These are phyloP conservation scores for Siphamia tubifer DNA, from an alignment of 2,113 vertebrate genomes.

Conservation along the genomic window DNA sequence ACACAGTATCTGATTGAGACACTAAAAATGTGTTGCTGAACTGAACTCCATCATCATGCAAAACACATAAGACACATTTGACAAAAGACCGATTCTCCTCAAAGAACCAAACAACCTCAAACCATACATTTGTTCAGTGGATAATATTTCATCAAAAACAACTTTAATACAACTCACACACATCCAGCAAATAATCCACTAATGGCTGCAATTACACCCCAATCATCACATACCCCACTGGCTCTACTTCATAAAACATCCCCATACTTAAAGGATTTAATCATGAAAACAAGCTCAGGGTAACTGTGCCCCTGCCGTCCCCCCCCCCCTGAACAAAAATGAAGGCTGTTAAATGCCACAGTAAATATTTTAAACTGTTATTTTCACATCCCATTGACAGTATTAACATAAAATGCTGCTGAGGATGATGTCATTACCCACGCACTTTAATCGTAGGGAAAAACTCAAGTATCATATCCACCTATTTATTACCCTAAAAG, in stretches of 20 bases:
- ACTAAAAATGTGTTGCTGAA: neutral
- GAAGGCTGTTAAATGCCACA: too few species aligned
- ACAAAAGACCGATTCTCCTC: neutral
- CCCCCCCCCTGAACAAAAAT: too few species aligned
- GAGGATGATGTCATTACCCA: too few species aligned
- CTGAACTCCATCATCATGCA: conserved; percentile 32
- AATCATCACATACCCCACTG: neutral
- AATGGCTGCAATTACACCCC: neutral
- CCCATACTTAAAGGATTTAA: neutral
- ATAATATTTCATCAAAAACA: neutral
- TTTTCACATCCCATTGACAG: too few species aligned
- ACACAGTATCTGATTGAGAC: neutral
- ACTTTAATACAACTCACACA: neutral
- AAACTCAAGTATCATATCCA: too few species aligned
- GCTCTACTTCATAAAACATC: neutral
- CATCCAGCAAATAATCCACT: neutral
- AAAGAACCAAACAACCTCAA: conserved; percentile 1
- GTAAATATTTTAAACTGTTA: too few species aligned
- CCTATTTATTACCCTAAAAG: too few species aligned
- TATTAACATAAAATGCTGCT: too few species aligned
- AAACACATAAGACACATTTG: conserved; percentile 15
- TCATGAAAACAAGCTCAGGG: neutral
- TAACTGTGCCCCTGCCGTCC: too few species aligned
- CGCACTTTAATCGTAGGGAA: too few species aligned
- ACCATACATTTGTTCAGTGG: neutral